Base-by-base conservation (phyloP, 2,797 vertebrate genomes). In the Sebastes hubbsi region DNA sequence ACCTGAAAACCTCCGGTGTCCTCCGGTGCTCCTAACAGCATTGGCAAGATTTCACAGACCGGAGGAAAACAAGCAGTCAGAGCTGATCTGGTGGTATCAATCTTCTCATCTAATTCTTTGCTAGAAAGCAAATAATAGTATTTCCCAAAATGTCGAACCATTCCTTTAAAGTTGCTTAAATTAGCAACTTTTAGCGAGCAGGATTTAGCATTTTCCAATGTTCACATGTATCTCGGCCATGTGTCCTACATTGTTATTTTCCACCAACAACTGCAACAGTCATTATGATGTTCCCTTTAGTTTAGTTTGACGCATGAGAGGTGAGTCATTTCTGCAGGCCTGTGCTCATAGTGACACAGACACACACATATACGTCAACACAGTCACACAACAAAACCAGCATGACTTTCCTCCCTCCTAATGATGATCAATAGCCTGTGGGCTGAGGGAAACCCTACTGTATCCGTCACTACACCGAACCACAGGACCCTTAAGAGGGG, bases 371-470 rank as follows among this genome's bases (percentile, higher is more conserved):
- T 56, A 36, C 30, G 13, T 34, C 13, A 42, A 72, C 32, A 25
- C 70, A 75, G 24, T 29, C 65, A 67, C 42, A 52, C 27, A 30
- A 30, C 38, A 72, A 80, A 72, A 71, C 60, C 60, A 79, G 66
- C 32, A n/a, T 60, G 69, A 86, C 56, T 88, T 87, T 36, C 22
- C 62, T 77, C 11, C 36, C 59, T 75, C 59, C 64, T 83, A 80
- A 87, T 75, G 63, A 61, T 84, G 81, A 92, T 94, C 91, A 89
- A 91, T 91, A 84, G 71, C 34, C 81, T 75, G 49, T 72, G 70
- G 85, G 78, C 75, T 82, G 66, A 74, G 77, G 80, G 73, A 84
- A 88, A 75, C 81, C 63, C 68, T 77, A 30, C 84, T 84, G 66
- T 85, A 87, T 85, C 62, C 36, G 60, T 79, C 82, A 76, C 75